Evolutionary conservation across 2,113 vertebrate genomes (phyloP).

Genomic region (Andinoacara biseriatus): DNA sequence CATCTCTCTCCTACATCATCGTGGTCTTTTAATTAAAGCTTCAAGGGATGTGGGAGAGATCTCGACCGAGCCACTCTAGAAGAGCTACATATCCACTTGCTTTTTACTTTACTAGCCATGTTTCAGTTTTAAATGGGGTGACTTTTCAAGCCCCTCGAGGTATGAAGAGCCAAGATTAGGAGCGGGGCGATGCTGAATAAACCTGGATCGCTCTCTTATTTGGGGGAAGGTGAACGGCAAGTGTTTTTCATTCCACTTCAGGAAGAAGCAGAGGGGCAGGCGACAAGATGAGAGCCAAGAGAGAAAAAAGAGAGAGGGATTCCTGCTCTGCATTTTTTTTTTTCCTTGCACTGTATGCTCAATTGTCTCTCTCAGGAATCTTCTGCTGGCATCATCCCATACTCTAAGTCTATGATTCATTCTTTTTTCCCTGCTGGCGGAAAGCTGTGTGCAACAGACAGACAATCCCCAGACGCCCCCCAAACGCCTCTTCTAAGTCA

Average conservation of each 20-base stretch:
- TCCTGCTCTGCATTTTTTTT: conserved; percentile 1
- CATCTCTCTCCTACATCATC: conserved; percentile 67
- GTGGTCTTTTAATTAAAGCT: conserved; percentile 78
- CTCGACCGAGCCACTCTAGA: conserved; percentile 31
- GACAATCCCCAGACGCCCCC: background rate
- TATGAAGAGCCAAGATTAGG: conserved; percentile 44
- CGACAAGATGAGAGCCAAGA: conserved; percentile 36
- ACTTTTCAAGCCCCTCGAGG: conserved; percentile 43
- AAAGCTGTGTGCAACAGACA: conserved; percentile 36
- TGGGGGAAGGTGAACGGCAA: background rate
- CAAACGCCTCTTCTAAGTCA: background rate
- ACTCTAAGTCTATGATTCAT: conserved; percentile 33
- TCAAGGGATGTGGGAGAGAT: conserved; percentile 67
- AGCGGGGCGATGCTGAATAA: conserved; percentile 35
- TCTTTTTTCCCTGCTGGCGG: conserved; percentile 14
- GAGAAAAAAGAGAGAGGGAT: background rate
- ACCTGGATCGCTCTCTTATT: conserved; percentile 12
- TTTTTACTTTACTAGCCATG: conserved; percentile 47
- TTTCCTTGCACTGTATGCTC: conserved; percentile 24
- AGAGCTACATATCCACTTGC: conserved; percentile 51
- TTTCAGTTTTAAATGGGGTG: conserved; percentile 70
- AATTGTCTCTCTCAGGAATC: conserved; percentile 38
- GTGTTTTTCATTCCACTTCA: conserved; percentile 43
- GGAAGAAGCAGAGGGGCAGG: conserved; percentile 22
- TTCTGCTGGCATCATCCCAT: conserved; percentile 40